Conservation (phyloP, 1,140 invertebrate genomes). For the Vollenhovia emeryi region DNA sequence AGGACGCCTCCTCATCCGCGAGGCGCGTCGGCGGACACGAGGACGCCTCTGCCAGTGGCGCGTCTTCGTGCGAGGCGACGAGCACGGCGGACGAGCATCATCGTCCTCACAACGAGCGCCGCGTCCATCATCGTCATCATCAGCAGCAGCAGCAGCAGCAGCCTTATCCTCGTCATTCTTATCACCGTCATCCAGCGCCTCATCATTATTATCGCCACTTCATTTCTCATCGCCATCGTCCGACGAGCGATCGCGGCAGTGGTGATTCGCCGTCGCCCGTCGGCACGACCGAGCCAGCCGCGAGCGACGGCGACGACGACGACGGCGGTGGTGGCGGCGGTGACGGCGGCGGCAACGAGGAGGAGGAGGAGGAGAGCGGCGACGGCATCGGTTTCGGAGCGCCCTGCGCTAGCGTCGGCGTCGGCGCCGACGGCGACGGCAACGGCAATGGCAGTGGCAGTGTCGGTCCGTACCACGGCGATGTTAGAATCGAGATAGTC, state of each 20-base stretch:
- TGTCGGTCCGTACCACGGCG: constrained; percentile 18
- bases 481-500: constrained; percentile 37
- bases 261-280: constrained; percentile 31
- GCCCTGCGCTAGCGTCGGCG: too few species aligned
- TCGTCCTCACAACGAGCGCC: neutral
- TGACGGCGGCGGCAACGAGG: constrained; percentile 47
- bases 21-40: constrained; percentile 44
- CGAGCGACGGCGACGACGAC: constrained; percentile 15
- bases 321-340: constrained; percentile 21
- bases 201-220: constrained; percentile 33
- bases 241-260: neutral
- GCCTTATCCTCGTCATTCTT: constrained; percentile 8
- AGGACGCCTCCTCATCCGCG: constrained; percentile 41
- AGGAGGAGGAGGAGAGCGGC: neutral
- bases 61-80: constrained; percentile 19
- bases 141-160: too few species aligned
- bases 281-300: too few species aligned
- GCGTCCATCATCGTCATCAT: constrained; percentile 19
- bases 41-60: neutral
- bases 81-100: too few species aligned
- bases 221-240: neutral
- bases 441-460: constrained; percentile 5
- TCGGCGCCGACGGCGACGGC: constrained; percentile 1
- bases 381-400: constrained; percentile 43
- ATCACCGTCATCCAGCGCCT: neutral